Evolutionary conservation across 2,888 invertebrate genomes (phyloP), one percentile per base, ranked within the genome.

Genomic region (Habroteleia sp.): DNA sequence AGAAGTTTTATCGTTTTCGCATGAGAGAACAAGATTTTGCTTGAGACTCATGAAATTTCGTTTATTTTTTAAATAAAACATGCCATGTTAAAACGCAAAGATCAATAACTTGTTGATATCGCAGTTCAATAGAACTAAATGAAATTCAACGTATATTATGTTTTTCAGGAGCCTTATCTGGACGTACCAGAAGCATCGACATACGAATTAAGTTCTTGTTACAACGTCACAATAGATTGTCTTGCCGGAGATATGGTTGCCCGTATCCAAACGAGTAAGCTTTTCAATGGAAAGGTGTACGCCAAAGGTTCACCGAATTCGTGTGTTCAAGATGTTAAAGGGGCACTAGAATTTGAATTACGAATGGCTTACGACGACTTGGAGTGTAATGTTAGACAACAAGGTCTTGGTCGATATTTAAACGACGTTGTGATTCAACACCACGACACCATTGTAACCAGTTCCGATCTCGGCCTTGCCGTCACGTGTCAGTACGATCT

Each of bases 361-460:
- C 94, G 93, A 81, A 96, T 97, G 95, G 94, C 94, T 50, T 97
- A 96, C 90, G 95, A 95, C 87, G 96, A 97, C 87, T 91, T 97
- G 76, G 96, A 97, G 88, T 97, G 97, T 89, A 96, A 96, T 89
- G 96, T 97, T 44, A 93, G 95, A 83, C 95, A 96, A 87, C 96
- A 96, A 85, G 95, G 95, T 63, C 92, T 95, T 74, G 96, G 96
- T 78, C 92, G 94, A 84, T 96, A 95, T 87, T 92, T 96, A 85
- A 97, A 96, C 89, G 97, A 97, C 89, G 96, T 96, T 75, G 95
- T 97, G 62, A 96, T 97, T 83, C 97, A 97, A 88, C 97, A 97
- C 90, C 97, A 97, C 90, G 97, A 97, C 87, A 96, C 96, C 85
- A 97, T 97, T 83, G 96, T 97, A 77, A 97, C 97, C 77, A 96